phyloP scores from a whole-genome alignment of 1,140 invertebrate genomes.

The Caenorhabditis remanei region DNA sequence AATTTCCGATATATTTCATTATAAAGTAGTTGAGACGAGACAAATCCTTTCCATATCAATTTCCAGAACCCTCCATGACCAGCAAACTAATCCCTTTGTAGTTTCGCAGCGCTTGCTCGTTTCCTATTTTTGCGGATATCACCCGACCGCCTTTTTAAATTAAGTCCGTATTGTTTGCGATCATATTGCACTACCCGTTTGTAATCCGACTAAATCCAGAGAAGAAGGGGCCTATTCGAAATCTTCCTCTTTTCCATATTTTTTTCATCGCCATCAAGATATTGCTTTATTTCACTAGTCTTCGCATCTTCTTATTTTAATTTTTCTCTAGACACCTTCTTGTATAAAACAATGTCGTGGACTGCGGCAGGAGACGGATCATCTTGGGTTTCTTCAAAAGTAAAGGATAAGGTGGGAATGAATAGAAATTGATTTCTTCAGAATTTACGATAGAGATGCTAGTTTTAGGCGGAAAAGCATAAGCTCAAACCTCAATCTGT shows the following conservation, averaged over 20 bases:
- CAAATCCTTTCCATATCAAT: neutral
- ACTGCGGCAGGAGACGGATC: slow-evolving; percentile 44
- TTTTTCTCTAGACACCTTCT: too few species aligned
- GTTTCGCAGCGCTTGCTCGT: neutral
- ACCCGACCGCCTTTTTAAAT: slow-evolving; percentile 14
- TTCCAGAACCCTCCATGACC: neutral
- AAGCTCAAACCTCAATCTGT: slow-evolving; percentile 52
- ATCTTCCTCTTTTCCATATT: slow-evolving; percentile 16
- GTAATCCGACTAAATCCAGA: slow-evolving; percentile 43
- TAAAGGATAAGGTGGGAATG: neutral
- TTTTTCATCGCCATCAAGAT: neutral
- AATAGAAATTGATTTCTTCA: neutral
- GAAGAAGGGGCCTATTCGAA: slow-evolving; percentile 5
- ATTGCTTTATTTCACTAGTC: neutral
- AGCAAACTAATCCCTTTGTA: neutral
- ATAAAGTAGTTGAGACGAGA: neutral
- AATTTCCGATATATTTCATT: slow-evolving; percentile 20
- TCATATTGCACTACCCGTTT: slow-evolving; percentile 45
- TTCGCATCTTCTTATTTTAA: neutral
- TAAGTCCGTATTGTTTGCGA: slow-evolving; percentile 47
- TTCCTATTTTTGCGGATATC: slow-evolving; percentile 38
- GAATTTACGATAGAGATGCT: neutral
- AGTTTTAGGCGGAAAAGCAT: slow-evolving; percentile 40
- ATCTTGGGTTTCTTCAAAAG: slow-evolving; percentile 46
- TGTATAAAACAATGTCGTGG: slow-evolving; percentile 16